A percentile compares a stretch with the other conserved stretches of the same genome.
Evolutionary conservation across 2,888 invertebrate species (phyloP).

Genomic region (Stenodera caucasica): DNA sequence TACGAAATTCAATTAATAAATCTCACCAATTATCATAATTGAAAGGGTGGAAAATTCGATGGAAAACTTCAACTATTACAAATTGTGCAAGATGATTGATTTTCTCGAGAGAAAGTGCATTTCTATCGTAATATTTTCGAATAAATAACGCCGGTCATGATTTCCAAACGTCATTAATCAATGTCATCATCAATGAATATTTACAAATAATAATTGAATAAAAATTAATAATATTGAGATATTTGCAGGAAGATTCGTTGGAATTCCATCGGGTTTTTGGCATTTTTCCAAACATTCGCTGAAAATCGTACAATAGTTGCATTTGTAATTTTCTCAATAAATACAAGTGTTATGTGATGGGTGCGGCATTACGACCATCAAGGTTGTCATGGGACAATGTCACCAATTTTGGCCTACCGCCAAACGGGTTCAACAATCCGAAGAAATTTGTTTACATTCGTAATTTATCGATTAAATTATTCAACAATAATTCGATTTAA

Average conservation of each 20-base stretch:
- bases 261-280: conserved; percentile 4
- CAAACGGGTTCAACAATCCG: conserved; percentile 27
- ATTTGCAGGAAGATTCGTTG: neutral
- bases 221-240: too few relatives aligned
- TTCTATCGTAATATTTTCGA: neutral
- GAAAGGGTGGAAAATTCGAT: neutral
- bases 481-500: too few relatives aligned
- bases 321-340: conserved; percentile 11
- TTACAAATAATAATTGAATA: too few relatives aligned
- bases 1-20: too few relatives aligned
- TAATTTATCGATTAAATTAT: too few relatives aligned
- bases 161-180: neutral
- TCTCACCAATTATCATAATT: too few relatives aligned
- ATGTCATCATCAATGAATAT: neutral
- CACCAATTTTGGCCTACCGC: conserved; percentile 22
- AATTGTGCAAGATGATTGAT: neutral
- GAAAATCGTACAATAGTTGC: conserved; percentile 21
- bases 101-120: neutral
- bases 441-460: neutral
- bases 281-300: conserved; percentile 12
- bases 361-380: conserved; percentile 21
- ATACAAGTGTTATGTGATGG: conserved; percentile 7
- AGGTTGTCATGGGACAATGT: conserved; percentile 28
- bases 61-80: neutral
- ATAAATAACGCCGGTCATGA: neutral